Percentiles rank a stretch among this genome's conserved stretches.
Evolutionary conservation across 2,113 vertebrate species (phyloP).

Genomic region (Salvelinus namaycush): DNA sequence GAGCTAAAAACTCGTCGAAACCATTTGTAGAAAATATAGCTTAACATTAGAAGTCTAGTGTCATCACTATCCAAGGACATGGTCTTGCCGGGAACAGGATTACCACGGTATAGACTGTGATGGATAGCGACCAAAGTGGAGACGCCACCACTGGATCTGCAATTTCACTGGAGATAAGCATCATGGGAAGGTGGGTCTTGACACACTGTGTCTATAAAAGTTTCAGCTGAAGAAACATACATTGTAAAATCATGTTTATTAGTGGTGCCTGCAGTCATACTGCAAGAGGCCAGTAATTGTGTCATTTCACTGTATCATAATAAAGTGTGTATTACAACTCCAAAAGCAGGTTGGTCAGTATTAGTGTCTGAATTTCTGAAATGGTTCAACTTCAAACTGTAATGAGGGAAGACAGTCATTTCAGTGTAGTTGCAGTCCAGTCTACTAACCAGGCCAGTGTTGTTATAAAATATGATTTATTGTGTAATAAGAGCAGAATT

Average conservation of each 20-base stretch:
- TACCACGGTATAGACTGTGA: not conserved
- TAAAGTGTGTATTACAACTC: too few relatives aligned
- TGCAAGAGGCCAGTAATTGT: not conserved
- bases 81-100: not conserved
- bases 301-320: too few relatives aligned
- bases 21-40: conserved; percentile 24
- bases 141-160: conserved; percentile 18
- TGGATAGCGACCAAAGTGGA: conserved; percentile 16
- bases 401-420: not conserved
- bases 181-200: conserved; percentile 56
- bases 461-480: not conserved
- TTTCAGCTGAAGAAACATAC: not conserved
- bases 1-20: conserved; percentile 11
- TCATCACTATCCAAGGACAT: conserved; percentile 16
- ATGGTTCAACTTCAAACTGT: not conserved
- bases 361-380: too few relatives aligned
- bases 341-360: too few relatives aligned
- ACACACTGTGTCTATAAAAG: not conserved
- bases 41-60: conserved; percentile 23
- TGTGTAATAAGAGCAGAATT: not conserved
- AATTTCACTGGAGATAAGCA: conserved; percentile 53
- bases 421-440: not conserved
- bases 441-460: not conserved
- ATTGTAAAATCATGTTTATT: not conserved
- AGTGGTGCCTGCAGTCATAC: not conserved